phyloP scores from a whole-genome alignment of 2,888 invertebrate genomes.

The Allacma fusca region DNA sequence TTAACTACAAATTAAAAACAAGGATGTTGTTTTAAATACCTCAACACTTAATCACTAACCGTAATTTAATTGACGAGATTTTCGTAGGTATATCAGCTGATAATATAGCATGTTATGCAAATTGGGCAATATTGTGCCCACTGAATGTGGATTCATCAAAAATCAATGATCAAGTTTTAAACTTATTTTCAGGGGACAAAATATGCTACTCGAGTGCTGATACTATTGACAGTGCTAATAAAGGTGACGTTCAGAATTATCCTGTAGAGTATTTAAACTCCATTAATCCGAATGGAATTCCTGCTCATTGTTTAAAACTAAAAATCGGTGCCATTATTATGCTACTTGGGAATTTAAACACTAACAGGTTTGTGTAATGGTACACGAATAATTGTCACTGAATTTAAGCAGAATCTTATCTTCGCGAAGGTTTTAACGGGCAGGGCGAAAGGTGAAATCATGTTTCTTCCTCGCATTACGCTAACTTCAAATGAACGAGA shows the following conservation, averaged over 20 bases:
- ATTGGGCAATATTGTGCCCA: constrained; percentile 38
- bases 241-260: constrained; percentile 25
- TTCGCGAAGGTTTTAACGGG: constrained; percentile 40
- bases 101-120: neutral
- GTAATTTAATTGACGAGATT: constrained; percentile 6
- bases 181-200: neutral
- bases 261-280: constrained; percentile 49
- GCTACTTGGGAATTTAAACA: constrained; percentile 47
- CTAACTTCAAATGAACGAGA: constrained; percentile 40
- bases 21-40: constrained; percentile 30
- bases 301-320: constrained; percentile 52
- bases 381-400: constrained; percentile 33
- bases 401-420: constrained; percentile 26
- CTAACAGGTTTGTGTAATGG: constrained; percentile 43
- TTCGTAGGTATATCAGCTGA: neutral
- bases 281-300: constrained; percentile 45
- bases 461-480: constrained; percentile 50
- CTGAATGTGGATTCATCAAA: constrained; percentile 32
- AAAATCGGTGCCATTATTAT: constrained; percentile 53
- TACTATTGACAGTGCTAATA: too few relatives aligned
- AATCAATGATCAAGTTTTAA: too few relatives aligned
- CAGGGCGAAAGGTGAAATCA: constrained; percentile 28
- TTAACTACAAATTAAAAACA: neutral
- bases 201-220: too few relatives aligned
- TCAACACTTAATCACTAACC: neutral